Evolutionary conservation across 2,113 vertebrate species (phyloP), one percentile per base, ranked within the genome.

Genomic region (Tragelaphus scriptus): DNA sequence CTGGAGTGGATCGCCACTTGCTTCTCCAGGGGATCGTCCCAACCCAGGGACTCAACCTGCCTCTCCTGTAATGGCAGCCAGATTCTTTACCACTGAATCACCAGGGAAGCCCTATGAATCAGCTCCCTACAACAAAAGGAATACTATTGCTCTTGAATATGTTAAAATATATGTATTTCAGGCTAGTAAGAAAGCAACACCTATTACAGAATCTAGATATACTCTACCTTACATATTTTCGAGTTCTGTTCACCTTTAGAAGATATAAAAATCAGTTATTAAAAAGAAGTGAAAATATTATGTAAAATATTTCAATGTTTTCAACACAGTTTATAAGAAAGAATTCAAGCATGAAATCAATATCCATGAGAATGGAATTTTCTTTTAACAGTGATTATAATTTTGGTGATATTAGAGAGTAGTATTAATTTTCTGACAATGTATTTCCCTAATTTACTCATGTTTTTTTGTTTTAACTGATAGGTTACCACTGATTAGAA

Each of bases 381-480:
- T 95, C n/a, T 92, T 75, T 85, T 82, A 56, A 49, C 17, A 79
- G 28, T 71, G 53, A 44, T 51, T 71, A 56, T 28, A 88, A 56
- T 53, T 59, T 84, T 63, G 8, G 5, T 77, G 44, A 30, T 47
- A 53, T 49, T 26, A 71, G 55, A 49, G 4, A 63, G 16, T 56
- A 53, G 28, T 85, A 51, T 77, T 80, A 12, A 58, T 86, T 93
- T 86, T 93, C 14, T 96, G 36, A 17, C 14, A 30, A 14, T 32
- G 3, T 80, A 25, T 49, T 95, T 93, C 56, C 44, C 13, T 9
- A 80, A 15, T 49, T 79, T 91, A 55, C 13, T 14, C 23, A 8
- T 91, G 6, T 2, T 87, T 94, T 94, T 58, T 90, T 96, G 16
- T 97, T 81, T 97, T 90, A 55, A 95, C 89, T 98, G 94, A 65